Base-by-base conservation (phyloP, 2,888 invertebrate genomes). In the Caenorhabditis zanzibari region DNA sequence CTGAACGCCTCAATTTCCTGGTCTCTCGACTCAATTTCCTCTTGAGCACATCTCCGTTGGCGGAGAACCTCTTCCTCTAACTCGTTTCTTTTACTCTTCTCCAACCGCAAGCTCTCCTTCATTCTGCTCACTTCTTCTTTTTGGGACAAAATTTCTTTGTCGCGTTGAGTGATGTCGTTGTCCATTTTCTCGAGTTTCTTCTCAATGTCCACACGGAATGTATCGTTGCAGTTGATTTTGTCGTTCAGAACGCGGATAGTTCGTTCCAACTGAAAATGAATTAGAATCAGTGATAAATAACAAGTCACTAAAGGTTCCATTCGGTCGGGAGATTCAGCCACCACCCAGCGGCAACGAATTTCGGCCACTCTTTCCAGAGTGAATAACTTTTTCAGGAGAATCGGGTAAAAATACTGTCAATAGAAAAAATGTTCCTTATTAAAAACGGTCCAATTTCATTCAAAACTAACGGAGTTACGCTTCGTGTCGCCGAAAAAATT, bases 1-100 rank as follows among this genome's bases (percentile, higher is more conserved):
- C 73, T 56, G 66, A 69, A 81, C 3, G 75, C 84, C 22, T 84
- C 84, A 24, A 81, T 75, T 59, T 84, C 84, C 24, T 76, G 66
- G 19, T 84, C 84, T 49, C 75, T 38, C 7, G 76, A 66, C 24
- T 81, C 74, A 38, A 84, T 84, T 56, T 80, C 80, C 10, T 76
- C 80, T 24, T 81, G 80, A 12, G 84, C 72, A 19, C 74, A 56
- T 0, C 52, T 54, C 16, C 80, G 66, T 35, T 84, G 84, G 3
- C 73, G 72, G 5, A 69, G 52, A 1, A 84, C 56, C 44, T 84
- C 84, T 12, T 75, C 64, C 32, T 84, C 80, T 22, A 84, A n/a
- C 49, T 84, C 84, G 16, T 66, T 75, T 71, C 69, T 61, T 12
- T 64, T 81, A n/a, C 41, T 61, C 19, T 82, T 76, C 38, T 82